Conservation (phyloP, 30 jellyfish, hydroid and myxozoan genomes). For the Euphysa ruthae region DNA sequence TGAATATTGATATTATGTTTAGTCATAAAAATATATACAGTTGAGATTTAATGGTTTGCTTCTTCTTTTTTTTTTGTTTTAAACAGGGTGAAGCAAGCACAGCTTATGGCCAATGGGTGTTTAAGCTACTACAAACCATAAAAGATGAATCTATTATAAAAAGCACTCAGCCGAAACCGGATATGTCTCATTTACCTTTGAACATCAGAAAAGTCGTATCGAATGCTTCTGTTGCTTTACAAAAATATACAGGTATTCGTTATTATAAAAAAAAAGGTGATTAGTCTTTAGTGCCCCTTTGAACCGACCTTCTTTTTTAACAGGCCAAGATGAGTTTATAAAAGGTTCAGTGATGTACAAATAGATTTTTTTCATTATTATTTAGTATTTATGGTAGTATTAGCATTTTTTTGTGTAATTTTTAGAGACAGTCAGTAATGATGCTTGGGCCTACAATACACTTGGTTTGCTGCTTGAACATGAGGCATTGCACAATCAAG, state of each 20-base stretch:
- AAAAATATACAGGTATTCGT: conserved; percentile 54
- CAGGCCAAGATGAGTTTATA: too few relatives aligned
- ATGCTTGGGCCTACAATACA: conserved; percentile 67
- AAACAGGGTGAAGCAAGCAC: conserved; percentile 54
- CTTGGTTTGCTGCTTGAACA: conserved; percentile 80
- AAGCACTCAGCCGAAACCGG: conserved; percentile 26
- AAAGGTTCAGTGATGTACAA: too few relatives aligned
- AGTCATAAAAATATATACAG: background rate
- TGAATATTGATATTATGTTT: too few relatives aligned
- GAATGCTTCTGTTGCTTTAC: conserved; percentile 69
- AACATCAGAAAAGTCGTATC: conserved; percentile 40
- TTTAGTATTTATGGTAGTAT: too few relatives aligned
- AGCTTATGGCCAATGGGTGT: conserved; percentile 80
- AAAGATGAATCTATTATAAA: background rate
- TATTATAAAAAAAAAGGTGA: too few relatives aligned
- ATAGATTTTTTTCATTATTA: too few relatives aligned
- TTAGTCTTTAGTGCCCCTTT: too few relatives aligned
- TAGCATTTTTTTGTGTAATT: too few relatives aligned
- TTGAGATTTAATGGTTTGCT: background rate
- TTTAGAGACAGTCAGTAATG: too few relatives aligned
- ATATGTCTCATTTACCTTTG: conserved; percentile 48
- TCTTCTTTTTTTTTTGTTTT: background rate
- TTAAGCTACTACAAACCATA: background rate
- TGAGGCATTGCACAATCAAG: conserved; percentile 38
- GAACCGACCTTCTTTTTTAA: too few relatives aligned